Percentiles rank a stretch among this genome's conserved stretches.
Evolutionary conservation across 35 echinoderm and acorn worm species (phyloP).

Genomic region (Heliocidaris erythrogramma): DNA sequence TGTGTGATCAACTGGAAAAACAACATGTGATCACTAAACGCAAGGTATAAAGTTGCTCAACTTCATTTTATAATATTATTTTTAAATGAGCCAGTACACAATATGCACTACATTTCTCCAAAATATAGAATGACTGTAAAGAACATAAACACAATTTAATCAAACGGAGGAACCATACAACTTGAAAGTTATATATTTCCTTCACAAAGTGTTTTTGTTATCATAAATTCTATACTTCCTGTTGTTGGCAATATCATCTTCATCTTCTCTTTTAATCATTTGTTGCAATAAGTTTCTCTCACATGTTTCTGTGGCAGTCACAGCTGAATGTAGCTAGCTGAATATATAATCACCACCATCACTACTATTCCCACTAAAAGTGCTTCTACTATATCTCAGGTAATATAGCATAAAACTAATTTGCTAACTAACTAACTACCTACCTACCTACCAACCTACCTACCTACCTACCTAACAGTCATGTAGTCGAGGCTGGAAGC

Average conservation of each 20-base stretch:
- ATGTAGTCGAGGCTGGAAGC: too few relatives aligned
- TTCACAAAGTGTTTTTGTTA: not conserved
- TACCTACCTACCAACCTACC: too few relatives aligned
- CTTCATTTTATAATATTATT: not conserved
- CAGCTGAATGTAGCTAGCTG: too few relatives aligned
- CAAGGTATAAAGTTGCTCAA: not conserved
- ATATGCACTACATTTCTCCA: not conserved
- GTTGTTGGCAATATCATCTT: not conserved
- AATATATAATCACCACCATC: too few relatives aligned
- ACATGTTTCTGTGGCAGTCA: too few relatives aligned
- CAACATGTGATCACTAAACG: not conserved
- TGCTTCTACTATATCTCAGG: too few relatives aligned
- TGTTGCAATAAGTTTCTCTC: too few relatives aligned
- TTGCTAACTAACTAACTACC: too few relatives aligned
- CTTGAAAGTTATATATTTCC: not conserved
- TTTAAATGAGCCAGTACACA: not conserved
- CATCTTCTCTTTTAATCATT: not conserved
- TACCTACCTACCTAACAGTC: too few relatives aligned
- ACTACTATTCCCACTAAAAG: too few relatives aligned
- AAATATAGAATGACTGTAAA: too few relatives aligned
- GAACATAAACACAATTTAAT: not conserved
- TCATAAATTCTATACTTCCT: not conserved
- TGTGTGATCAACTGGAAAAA: not conserved
- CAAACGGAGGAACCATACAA: not conserved
- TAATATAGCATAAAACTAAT: too few relatives aligned